These are phyloP conservation scores for Diachasmimorpha longicaudata DNA, from an alignment of 1,140 invertebrate species.

Conservation along the genomic window DNA sequence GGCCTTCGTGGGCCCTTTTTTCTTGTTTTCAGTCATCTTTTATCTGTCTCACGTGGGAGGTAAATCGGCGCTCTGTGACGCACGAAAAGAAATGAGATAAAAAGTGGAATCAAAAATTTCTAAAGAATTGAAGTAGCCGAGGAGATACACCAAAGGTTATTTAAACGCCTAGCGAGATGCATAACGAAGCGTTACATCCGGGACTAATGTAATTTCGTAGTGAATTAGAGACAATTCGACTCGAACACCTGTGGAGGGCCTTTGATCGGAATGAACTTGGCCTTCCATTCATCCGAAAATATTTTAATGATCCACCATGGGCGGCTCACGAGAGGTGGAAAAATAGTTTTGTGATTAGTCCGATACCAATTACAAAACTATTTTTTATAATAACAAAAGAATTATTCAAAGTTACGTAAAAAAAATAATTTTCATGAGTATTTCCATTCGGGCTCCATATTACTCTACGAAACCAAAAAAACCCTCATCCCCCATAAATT, in stretches of 20 bases:
- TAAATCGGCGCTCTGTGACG: slow-evolving; percentile 37
- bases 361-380: too few species aligned
- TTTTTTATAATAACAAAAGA: too few species aligned
- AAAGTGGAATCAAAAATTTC: neutral
- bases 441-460: too few species aligned
- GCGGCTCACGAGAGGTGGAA: neutral
- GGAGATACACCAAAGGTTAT: neutral
- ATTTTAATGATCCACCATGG: neutral
- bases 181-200: slow-evolving; percentile 24
- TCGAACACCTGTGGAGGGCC: slow-evolving; percentile 12
- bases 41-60: slow-evolving; percentile 42
- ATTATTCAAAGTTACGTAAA: too few species aligned
- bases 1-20: slow-evolving; percentile 38
- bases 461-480: too few species aligned
- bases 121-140: neutral
- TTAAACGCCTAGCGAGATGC: slow-evolving; percentile 5
- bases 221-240: slow-evolving; percentile 21
- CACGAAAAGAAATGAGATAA: neutral
- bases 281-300: neutral
- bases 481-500: neutral
- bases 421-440: too few species aligned
- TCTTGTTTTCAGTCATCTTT: neutral
- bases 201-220: slow-evolving; percentile 23
- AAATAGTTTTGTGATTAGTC: too few species aligned
- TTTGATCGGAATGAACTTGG: neutral